Conservation (phyloP, 2,888 invertebrate genomes). For the Neoitamus cyanurus region DNA sequence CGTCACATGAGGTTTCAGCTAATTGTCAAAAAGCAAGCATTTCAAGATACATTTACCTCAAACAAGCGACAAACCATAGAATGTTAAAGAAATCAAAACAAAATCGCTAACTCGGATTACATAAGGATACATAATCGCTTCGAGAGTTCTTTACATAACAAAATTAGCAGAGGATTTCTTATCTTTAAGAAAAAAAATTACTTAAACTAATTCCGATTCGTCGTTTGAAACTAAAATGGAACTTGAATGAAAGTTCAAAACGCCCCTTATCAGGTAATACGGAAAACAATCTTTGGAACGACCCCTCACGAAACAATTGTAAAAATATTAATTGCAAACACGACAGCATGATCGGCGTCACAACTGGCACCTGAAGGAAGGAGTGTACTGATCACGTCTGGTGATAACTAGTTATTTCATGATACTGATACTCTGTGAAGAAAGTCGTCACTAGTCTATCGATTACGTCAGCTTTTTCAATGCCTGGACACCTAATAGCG, state of each 20-base stretch:
- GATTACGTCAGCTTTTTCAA: neutral
- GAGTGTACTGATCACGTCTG: neutral
- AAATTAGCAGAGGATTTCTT: neutral
- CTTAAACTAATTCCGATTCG: neutral
- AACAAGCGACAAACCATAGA: neutral
- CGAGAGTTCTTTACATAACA: neutral
- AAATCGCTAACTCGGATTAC: neutral
- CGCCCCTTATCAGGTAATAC: neutral
- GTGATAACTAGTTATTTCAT: neutral
- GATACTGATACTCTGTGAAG: neutral
- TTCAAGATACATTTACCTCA: neutral
- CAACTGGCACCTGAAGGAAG: neutral
- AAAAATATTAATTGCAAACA: neutral
- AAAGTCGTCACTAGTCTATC: neutral
- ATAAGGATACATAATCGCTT: neutral
- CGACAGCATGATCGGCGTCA: neutral
- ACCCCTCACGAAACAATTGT: neutral
- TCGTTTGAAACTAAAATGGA: neutral
- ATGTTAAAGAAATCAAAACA: neutral
- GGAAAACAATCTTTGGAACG: neutral
- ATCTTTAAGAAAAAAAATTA: neutral
- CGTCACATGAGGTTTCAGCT: no score
- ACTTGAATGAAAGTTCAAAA: neutral
- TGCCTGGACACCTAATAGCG: neutral
- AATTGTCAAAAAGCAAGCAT: neutral